Conservation (phyloP, 1,140 invertebrate species). For the Bombus confusus region DNA sequence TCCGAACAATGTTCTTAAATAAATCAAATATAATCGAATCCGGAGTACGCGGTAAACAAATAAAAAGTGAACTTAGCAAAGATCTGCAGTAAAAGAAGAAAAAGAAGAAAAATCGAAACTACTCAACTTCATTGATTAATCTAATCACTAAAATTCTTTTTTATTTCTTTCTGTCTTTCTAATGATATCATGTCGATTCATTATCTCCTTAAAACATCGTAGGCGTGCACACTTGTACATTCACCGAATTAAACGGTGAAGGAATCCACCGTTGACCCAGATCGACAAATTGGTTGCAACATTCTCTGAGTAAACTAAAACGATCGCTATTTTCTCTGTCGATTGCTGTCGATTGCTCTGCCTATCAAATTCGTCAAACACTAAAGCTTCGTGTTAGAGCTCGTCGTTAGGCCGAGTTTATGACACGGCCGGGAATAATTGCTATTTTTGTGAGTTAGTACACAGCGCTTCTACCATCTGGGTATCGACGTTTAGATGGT, state of each 20-base stretch:
- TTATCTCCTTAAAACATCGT: not conserved
- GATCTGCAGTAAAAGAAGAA: not conserved
- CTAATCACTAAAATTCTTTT: not conserved
- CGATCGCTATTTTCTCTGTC: not conserved
- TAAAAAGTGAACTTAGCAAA: not conserved
- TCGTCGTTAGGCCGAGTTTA: not conserved
- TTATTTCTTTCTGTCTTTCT: not conserved
- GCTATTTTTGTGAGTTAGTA: not conserved
- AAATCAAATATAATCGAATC: not conserved
- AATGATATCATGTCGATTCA: not conserved
- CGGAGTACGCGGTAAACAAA: not conserved
- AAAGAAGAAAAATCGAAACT: too few species aligned
- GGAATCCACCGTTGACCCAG: conserved; percentile 1
- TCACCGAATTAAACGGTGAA: conserved; percentile 1
- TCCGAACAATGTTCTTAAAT: not conserved
- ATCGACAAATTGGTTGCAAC: conserved; percentile 24
- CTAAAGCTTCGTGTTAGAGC: not conserved
- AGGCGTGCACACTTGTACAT: not conserved
- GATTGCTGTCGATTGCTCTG: conserved; percentile 1
- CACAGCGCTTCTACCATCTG: not conserved
- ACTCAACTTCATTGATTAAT: not conserved
- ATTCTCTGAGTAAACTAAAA: not conserved
- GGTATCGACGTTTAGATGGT: not conserved
- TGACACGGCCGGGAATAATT: not conserved
- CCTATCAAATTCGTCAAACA: not conserved